phyloP scores from a whole-genome alignment of 2,113 vertebrate species.

The Todiramphus chloris region DNA sequence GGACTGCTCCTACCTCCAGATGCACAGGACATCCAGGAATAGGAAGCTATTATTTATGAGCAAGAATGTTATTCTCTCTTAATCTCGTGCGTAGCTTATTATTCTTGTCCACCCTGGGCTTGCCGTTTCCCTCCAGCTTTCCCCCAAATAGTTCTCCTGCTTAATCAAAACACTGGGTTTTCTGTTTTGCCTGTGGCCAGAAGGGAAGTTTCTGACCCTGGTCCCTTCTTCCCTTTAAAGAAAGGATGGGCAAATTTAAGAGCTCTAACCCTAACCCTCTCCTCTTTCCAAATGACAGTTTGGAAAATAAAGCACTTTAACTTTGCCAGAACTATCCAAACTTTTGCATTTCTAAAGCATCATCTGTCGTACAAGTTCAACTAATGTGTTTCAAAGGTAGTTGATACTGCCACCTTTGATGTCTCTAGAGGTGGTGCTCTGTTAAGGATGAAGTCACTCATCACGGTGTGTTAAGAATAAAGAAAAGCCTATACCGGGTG shows the following conservation, averaged over 20 bases:
- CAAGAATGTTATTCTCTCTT: background rate
- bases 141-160: background rate
- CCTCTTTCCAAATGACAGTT: background rate
- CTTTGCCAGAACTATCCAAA: background rate
- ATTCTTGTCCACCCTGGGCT: background rate
- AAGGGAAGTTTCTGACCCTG: background rate
- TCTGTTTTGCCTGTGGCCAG: background rate
- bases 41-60: background rate
- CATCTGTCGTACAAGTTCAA: background rate
- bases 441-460: background rate
- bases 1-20: background rate
- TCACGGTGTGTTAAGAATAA: background rate
- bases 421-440: background rate
- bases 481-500: background rate
- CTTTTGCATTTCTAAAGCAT: background rate
- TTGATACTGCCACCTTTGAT: background rate
- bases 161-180: background rate
- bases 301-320: background rate
- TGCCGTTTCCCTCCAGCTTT: background rate
- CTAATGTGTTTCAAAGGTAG: background rate
- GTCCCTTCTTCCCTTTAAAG: background rate
- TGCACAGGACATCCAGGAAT: background rate
- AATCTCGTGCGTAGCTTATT: fast-evolving
- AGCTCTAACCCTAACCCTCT: background rate
- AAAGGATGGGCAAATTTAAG: background rate